These are phyloP conservation scores for Hirtodrosophila histrioides DNA, from an alignment of 2,888 invertebrate genomes.

Conservation along the genomic window DNA sequence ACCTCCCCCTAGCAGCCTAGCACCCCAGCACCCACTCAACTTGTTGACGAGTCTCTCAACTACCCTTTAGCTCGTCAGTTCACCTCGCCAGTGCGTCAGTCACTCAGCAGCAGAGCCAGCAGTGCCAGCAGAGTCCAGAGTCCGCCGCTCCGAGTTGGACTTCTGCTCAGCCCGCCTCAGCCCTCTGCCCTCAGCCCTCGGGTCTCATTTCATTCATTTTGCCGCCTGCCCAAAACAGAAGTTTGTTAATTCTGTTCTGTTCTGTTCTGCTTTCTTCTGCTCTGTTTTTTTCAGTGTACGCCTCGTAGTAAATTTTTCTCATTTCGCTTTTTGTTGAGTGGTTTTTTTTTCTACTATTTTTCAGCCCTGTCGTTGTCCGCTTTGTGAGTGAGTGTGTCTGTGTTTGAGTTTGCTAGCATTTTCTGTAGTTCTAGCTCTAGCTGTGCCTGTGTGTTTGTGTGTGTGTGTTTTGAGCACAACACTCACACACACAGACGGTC, in stretches of 20 bases:
- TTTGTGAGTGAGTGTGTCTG: conserved; percentile 35
- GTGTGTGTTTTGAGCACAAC: conserved; percentile 42
- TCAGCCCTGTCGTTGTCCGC: conserved; percentile 37
- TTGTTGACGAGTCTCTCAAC: conserved; percentile 66
- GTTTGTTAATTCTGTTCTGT: conserved; percentile 32
- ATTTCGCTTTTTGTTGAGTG: conserved; percentile 80
- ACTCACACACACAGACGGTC: conserved; percentile 23
- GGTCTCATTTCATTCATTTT: conserved; percentile 53
- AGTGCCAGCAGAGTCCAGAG: conserved; percentile 7
- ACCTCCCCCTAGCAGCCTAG: not conserved
- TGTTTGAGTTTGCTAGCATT: conserved; percentile 43
- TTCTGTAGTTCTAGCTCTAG: conserved; percentile 53
- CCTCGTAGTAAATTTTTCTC: conserved; percentile 74
- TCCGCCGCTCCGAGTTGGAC: conserved; percentile 17
- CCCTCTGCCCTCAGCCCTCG: conserved; percentile 24
- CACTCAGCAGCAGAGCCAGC: conserved; percentile 33
- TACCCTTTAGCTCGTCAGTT: conserved; percentile 52
- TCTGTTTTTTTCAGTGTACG: conserved; percentile 60
- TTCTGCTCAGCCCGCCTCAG: not conserved
- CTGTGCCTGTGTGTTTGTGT: conserved; percentile 23
- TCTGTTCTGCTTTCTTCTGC: not conserved
- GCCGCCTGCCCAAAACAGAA: conserved; percentile 62
- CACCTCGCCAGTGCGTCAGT: conserved; percentile 47
- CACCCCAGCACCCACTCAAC: conserved; percentile 46
- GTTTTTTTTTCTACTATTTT: conserved; percentile 50